These are phyloP conservation scores for Eilema sororculum DNA, from an alignment of 2,888 invertebrate genomes.

Conservation along the genomic window DNA sequence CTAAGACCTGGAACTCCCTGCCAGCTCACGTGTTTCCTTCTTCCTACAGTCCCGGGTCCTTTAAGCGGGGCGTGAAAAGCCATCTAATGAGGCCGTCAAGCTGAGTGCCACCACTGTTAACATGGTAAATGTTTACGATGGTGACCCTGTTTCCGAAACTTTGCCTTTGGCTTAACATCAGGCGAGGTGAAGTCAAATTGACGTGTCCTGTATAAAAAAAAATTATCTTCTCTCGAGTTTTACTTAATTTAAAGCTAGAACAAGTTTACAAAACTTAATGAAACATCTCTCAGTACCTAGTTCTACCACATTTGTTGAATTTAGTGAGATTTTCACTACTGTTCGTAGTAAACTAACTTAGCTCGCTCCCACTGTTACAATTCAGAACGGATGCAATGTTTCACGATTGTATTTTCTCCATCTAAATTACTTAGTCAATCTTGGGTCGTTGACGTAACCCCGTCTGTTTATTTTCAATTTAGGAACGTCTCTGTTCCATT, in stretches of 20 bases:
- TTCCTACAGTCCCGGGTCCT: too few relatives aligned
- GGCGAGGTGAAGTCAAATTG: too few relatives aligned
- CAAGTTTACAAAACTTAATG: neutral
- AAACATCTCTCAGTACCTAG: neutral
- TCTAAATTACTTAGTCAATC: constrained; percentile 2
- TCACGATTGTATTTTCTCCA: constrained; percentile 7
- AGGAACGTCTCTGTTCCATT: neutral
- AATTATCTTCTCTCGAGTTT: neutral
- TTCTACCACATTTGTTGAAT: neutral
- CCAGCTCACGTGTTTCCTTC: too few relatives aligned
- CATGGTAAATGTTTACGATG: too few relatives aligned
- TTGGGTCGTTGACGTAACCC: neutral
- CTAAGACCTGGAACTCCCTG: too few relatives aligned
- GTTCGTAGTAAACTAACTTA: neutral
- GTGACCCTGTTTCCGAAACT: too few relatives aligned
- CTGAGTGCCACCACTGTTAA: too few relatives aligned
- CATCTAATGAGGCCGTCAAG: too few relatives aligned
- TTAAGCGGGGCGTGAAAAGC: too few relatives aligned
- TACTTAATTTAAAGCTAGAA: neutral
- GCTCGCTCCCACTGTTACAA: neutral
- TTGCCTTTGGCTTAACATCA: too few relatives aligned
- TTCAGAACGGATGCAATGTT: constrained; percentile 1
- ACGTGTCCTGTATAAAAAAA: too few relatives aligned
- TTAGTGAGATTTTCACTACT: neutral
- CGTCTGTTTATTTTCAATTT: constrained; percentile 7